Evolutionary conservation across 2,113 vertebrate species (phyloP).

Genomic region (Cololabis saira): DNA sequence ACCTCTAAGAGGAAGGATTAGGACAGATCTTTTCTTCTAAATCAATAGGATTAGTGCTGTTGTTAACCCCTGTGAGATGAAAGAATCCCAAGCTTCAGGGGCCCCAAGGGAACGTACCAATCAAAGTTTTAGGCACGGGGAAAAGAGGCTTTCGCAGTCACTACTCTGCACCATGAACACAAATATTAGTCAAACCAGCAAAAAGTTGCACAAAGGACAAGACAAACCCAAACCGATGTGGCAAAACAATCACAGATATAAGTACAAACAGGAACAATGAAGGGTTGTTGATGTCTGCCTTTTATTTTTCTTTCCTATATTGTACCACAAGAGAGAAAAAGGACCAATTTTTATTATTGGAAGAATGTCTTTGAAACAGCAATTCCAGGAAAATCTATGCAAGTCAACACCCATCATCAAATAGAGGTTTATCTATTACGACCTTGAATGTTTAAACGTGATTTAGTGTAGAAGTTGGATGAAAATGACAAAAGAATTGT

Average conservation of each 20-base stretch:
- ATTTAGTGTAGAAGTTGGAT: too few species aligned
- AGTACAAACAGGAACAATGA: constrained; percentile 39
- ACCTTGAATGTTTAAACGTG: too few species aligned
- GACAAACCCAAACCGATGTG: constrained; percentile 32
- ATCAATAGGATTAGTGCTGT: constrained; percentile 66
- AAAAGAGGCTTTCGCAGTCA: constrained; percentile 5
- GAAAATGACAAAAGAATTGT: too few species aligned
- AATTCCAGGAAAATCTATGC: background rate
- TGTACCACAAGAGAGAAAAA: constrained; percentile 18
- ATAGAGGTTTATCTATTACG: constrained; percentile 27
- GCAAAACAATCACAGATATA: constrained; percentile 14
- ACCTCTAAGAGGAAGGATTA: constrained; percentile 60
- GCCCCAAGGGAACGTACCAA: constrained; percentile 2
- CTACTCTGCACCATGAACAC: constrained; percentile 29
- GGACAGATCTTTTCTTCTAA: constrained; percentile 51
- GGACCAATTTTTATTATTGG: too few species aligned
- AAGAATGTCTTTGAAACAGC: background rate
- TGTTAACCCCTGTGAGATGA: constrained; percentile 42
- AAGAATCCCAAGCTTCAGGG: constrained; percentile 17
- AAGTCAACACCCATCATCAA: constrained; percentile 30
- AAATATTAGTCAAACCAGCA: constrained; percentile 32
- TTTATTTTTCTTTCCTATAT: background rate
- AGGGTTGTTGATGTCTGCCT: constrained; percentile 30
- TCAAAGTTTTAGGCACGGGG: background rate
- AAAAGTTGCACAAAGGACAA: constrained; percentile 38